Percentiles rank a stretch among this genome's conserved stretches.
Evolutionary conservation across 2,888 invertebrate genomes (phyloP).

Genomic region (Stratiomys singularior): DNA sequence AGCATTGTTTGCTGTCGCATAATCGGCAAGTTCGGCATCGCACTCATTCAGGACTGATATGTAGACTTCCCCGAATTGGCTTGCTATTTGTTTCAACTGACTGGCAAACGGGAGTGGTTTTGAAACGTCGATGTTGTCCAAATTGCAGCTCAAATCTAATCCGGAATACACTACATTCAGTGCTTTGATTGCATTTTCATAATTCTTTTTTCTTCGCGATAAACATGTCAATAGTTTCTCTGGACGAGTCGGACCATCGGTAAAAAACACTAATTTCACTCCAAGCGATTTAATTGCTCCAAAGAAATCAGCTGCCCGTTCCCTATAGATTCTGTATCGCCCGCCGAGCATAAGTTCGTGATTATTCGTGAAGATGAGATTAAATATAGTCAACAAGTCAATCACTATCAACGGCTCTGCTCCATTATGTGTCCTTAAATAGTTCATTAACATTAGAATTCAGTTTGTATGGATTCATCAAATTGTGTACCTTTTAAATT

Average conservation of each 20-base stretch:
- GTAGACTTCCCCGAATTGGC: conserved; percentile 19
- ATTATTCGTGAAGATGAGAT: background rate
- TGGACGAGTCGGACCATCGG: conserved; percentile 16
- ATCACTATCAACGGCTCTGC: conserved; percentile 25
- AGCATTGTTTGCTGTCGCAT: conserved; percentile 46
- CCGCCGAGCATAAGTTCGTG: conserved; percentile 35
- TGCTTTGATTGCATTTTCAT: background rate
- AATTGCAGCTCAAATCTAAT: background rate
- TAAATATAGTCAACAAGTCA: background rate
- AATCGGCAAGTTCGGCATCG: conserved; percentile 50
- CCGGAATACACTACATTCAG: background rate
- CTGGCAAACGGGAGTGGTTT: conserved; percentile 16
- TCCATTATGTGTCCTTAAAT: conserved; percentile 15
- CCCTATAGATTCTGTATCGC: conserved; percentile 25
- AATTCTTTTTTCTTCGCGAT: conserved; percentile 7
- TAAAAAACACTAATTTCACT: conserved; percentile 22
- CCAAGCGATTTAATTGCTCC: conserved; percentile 15
- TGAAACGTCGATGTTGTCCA: background rate
- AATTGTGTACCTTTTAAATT: conserved; percentile 24
- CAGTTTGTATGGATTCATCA: background rate
- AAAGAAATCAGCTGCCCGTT: conserved; percentile 7
- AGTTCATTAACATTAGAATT: background rate
- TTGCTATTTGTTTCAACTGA: conserved; percentile 32
- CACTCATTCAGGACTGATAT: conserved; percentile 46
- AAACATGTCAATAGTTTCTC: conserved; percentile 21